Percentiles rank a stretch among this genome's conserved stretches.
phyloP scores from a whole-genome alignment of 2,797 vertebrate genomes.

The Australoheros facetus region DNA sequence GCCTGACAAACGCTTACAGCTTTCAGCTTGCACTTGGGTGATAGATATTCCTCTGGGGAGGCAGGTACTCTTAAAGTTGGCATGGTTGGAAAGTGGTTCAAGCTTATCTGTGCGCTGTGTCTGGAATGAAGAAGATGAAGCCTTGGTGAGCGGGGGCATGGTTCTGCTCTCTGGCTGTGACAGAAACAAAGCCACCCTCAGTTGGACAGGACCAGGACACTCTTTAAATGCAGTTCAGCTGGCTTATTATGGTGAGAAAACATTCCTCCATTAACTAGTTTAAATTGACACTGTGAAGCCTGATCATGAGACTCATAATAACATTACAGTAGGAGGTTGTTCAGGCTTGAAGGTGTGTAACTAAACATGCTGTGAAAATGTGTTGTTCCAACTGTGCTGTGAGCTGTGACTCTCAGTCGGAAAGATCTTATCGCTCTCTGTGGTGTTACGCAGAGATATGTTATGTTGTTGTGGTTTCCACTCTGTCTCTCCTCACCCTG shows the following conservation, averaged over 20 bases:
- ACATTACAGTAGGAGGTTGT: conserved; percentile 11
- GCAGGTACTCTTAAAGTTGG: conserved; percentile 42
- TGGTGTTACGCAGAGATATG: conserved; percentile 14
- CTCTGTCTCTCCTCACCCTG: conserved; percentile 34
- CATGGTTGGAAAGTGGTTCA: conserved; percentile 36
- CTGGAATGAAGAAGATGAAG: not conserved
- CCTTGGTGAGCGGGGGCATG: conserved; percentile 7
- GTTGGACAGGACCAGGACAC: conserved; percentile 55
- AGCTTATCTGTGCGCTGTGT: conserved; percentile 52
- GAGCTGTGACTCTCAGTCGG: conserved; percentile 28
- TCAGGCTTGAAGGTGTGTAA: not conserved
- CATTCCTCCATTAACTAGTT: conserved; percentile 18
- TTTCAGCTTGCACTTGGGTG: conserved; percentile 62
- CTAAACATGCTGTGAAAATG: conserved; percentile 21
- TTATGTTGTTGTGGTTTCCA: conserved; percentile 59
- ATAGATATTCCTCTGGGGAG: conserved; percentile 47
- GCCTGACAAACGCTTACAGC: not conserved
- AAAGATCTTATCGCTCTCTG: conserved; percentile 55
- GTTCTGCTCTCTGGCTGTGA: conserved; percentile 55
- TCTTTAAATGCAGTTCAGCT: conserved; percentile 50
- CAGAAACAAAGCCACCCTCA: conserved; percentile 54
- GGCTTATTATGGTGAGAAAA: conserved; percentile 67
- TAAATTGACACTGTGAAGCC: not conserved
- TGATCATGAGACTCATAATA: conserved; percentile 41
- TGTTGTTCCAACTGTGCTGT: conserved; percentile 7